Percentiles rank a stretch among this genome's conserved stretches.
Evolutionary conservation across 2,797 vertebrate genomes (phyloP).

Genomic region (Ctenosaura bakeri): DNA sequence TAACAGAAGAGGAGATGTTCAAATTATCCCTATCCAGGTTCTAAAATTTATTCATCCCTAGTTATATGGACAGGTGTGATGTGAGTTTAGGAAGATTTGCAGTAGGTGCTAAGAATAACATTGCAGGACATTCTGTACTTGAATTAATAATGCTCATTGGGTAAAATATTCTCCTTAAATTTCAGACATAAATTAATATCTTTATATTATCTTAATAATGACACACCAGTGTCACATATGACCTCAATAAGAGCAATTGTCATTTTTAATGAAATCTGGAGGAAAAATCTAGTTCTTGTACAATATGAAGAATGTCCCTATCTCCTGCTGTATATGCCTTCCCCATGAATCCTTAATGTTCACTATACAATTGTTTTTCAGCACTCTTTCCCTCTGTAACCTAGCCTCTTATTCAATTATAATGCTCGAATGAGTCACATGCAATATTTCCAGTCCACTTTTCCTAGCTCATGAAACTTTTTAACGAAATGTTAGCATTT

Average conservation of each 20-base stretch:
- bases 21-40: neutral
- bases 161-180: conserved; percentile 24
- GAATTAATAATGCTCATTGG: conserved; percentile 21
- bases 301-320: conserved; percentile 45
- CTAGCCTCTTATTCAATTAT: conserved; percentile 80
- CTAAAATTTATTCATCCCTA: neutral
- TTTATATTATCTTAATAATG: conserved; percentile 33
- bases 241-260: neutral
- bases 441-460: conserved; percentile 78
- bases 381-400: conserved; percentile 70
- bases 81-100: conserved; percentile 12
- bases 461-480: conserved; percentile 79
- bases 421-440: conserved; percentile 78
- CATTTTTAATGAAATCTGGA: conserved; percentile 32
- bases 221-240: conserved; percentile 36
- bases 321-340: conserved; percentile 44
- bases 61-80: neutral
- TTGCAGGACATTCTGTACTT: neutral
- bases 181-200: conserved; percentile 18
- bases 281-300: conserved; percentile 17
- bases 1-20: neutral
- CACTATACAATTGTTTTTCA: conserved; percentile 65
- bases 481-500: conserved; percentile 81
- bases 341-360: conserved; percentile 74
- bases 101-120: neutral